phyloP scores from a whole-genome alignment of 1,140 invertebrate genomes.

The Drosophila dunni region DNA sequence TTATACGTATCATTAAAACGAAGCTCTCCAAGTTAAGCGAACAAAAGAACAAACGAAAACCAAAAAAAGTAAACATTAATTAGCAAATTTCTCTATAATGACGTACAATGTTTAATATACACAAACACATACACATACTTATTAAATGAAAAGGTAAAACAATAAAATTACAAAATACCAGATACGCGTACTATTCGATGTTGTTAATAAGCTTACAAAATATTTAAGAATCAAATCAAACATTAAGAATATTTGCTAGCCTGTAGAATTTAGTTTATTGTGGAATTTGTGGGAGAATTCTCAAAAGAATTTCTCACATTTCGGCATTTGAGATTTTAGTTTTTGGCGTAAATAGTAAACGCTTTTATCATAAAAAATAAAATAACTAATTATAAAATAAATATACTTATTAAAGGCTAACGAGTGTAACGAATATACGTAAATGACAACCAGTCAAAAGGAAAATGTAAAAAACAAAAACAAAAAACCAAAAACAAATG shows the following conservation, averaged over 20 bases:
- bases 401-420: conserved; percentile 74
- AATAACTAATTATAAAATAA: conserved; percentile 32
- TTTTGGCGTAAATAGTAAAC: conserved; percentile 74
- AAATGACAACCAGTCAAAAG: conserved; percentile 58
- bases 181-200: conserved; percentile 78
- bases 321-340: conserved; percentile 63
- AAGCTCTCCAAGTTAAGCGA: conserved; percentile 78
- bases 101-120: conserved; percentile 77
- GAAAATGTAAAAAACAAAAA: conserved; percentile 54
- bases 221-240: conserved; percentile 7
- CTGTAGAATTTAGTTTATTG: conserved; percentile 72
- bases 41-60: conserved; percentile 58
- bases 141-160: conserved; percentile 50
- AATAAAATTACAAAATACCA: conserved; percentile 35
- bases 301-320: conserved; percentile 17
- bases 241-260: conserved; percentile 61
- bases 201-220: conserved; percentile 77
- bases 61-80: conserved; percentile 68
- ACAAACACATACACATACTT: conserved; percentile 26
- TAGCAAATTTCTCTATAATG: conserved; percentile 79
- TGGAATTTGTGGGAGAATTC: conserved; percentile 23
- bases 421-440: conserved; percentile 80
- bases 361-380: conserved; percentile 67
- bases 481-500: conserved; percentile 37
- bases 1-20: conserved; percentile 82